Conservation (phyloP, 1,140 invertebrate genomes). For the Araneus ventricosus region DNA sequence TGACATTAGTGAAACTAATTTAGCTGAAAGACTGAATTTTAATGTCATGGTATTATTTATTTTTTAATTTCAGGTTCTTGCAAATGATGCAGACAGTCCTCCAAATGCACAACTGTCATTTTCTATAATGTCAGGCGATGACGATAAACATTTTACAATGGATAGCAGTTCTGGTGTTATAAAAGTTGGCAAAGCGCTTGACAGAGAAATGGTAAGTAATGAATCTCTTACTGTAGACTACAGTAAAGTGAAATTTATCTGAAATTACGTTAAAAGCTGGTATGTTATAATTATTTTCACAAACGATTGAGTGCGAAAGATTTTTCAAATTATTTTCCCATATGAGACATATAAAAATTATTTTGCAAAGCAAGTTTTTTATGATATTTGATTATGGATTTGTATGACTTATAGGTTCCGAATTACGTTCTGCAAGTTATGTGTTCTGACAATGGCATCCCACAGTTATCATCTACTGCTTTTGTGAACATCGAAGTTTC, state of each 20-base stretch:
- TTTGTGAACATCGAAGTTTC: conserved; percentile 88
- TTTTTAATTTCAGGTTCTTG: conserved; percentile 86
- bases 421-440: conserved; percentile 67
- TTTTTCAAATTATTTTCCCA: no score
- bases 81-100: conserved; percentile 90
- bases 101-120: conserved; percentile 83
- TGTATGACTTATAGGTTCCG: conserved; percentile 52
- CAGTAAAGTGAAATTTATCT: no score
- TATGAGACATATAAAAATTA: no score
- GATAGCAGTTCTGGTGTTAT: conserved; percentile 71
- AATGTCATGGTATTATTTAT: neutral
- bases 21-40: neutral
- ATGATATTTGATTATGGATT: no score
- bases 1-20: neutral
- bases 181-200: conserved; percentile 65
- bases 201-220: conserved; percentile 75
- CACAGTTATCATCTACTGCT: conserved; percentile 87
- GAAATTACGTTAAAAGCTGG: no score
- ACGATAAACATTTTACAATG: conserved; percentile 80
- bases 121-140: conserved; percentile 81
- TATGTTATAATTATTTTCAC: no score
- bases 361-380: no score
- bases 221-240: no score
- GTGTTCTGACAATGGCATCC: conserved; percentile 85
- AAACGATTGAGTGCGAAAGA: no score